Evolutionary conservation across 2,888 invertebrate genomes (phyloP).

Genomic region (Andrena marginata): DNA sequence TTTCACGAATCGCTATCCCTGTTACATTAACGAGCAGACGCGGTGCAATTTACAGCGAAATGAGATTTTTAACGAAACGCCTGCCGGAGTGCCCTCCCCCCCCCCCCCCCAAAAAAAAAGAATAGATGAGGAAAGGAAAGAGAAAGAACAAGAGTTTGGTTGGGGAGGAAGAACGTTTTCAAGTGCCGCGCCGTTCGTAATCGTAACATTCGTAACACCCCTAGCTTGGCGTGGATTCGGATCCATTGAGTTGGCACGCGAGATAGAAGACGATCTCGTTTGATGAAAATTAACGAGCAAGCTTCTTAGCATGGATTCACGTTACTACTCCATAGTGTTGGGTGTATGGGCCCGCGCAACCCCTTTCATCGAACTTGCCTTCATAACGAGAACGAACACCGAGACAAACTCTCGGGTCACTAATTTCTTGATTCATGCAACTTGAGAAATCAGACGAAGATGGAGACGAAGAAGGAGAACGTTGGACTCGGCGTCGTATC

Average conservation of each 20-base stretch:
- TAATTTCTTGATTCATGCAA: conserved; percentile 19
- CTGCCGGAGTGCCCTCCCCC: no score
- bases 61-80: conserved; percentile 15
- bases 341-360: background rate
- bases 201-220: background rate
- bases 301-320: conserved; percentile 13
- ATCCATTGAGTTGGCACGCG: background rate
- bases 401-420: conserved; percentile 14
- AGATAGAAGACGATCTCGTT: background rate
- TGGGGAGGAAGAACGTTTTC: background rate
- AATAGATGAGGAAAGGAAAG: background rate
- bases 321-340: background rate
- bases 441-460: conserved; percentile 15
- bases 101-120: background rate
- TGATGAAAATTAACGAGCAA: conserved; percentile 34
- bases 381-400: conserved; percentile 9
- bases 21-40: conserved; percentile 13
- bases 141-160: background rate
- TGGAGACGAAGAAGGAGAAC: background rate
- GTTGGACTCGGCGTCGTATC: background rate
- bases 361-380: conserved; percentile 13
- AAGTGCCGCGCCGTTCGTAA: background rate
- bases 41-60: background rate
- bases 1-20: background rate
- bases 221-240: background rate